Conservation (phyloP, 1,140 invertebrate species). For the Heliconius congener region DNA sequence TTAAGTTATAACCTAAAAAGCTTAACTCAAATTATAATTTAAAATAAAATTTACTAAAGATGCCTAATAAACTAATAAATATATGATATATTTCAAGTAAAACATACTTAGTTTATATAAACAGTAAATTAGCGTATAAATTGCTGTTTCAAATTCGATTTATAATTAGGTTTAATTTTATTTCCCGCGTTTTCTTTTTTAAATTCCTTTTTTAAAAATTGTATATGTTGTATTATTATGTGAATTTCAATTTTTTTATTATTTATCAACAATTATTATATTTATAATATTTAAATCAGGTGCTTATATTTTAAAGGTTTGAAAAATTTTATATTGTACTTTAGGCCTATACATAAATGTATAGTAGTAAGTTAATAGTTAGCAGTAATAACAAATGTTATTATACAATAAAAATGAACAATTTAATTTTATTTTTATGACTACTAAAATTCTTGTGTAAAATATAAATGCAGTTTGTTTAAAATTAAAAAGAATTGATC, state of each 20-base stretch:
- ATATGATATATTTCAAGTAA: background rate
- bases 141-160: background rate
- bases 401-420: background rate
- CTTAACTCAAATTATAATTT: background rate
- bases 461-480: background rate
- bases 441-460: background rate
- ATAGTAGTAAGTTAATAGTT: too few species aligned
- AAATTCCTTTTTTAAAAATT: background rate
- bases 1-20: constrained; percentile 17
- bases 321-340: background rate
- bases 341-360: too few species aligned
- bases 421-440: background rate
- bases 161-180: background rate
- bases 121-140: background rate
- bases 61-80: background rate
- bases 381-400: too few species aligned
- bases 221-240: background rate
- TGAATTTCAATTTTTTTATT: background rate
- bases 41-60: background rate
- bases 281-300: background rate
- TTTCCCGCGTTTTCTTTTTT: background rate
- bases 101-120: background rate
- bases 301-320: background rate
- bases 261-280: background rate
- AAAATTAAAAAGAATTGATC: background rate